Percentiles rank a stretch among this genome's conserved stretches.
Conservation (phyloP, 2,113 vertebrate species). For the Holacanthus passer region DNA sequence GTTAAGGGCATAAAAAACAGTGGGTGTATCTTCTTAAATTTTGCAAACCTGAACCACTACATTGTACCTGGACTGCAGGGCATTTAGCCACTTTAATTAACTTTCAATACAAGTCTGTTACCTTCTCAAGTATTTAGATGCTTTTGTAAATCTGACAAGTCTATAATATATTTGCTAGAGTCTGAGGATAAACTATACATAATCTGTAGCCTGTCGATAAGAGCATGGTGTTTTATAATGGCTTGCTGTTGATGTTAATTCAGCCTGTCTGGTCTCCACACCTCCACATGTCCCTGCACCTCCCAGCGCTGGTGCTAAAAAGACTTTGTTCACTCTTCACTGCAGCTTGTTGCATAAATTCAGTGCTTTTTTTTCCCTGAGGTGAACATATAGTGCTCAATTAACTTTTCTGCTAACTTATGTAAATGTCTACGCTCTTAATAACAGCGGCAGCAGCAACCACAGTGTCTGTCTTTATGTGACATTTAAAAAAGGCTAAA, state of each 20-base stretch:
- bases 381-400: background rate
- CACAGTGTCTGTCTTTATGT: slow-evolving; percentile 3
- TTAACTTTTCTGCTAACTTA: slow-evolving; percentile 18
- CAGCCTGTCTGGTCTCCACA: slow-evolving; percentile 24
- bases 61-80: background rate
- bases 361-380: background rate
- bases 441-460: background rate
- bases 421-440: slow-evolving; percentile 37
- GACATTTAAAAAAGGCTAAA: slow-evolving; percentile 59
- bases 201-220: slow-evolving; percentile 10
- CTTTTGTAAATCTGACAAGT: slow-evolving; percentile 16
- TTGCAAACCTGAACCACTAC: background rate
- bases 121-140: background rate
- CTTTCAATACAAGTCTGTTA: background rate
- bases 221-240: slow-evolving; percentile 24
- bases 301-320: background rate
- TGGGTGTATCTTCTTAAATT: background rate
- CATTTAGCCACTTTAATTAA: slow-evolving; percentile 27
- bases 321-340: background rate
- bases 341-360: slow-evolving; percentile 12
- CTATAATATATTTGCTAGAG: background rate
- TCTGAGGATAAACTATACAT: background rate
- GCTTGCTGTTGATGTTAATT: slow-evolving; percentile 17
- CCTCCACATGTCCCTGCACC: background rate
- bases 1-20: background rate